Conservation (phyloP, 2,888 invertebrate species). For the Drosophila bunnanda region DNA sequence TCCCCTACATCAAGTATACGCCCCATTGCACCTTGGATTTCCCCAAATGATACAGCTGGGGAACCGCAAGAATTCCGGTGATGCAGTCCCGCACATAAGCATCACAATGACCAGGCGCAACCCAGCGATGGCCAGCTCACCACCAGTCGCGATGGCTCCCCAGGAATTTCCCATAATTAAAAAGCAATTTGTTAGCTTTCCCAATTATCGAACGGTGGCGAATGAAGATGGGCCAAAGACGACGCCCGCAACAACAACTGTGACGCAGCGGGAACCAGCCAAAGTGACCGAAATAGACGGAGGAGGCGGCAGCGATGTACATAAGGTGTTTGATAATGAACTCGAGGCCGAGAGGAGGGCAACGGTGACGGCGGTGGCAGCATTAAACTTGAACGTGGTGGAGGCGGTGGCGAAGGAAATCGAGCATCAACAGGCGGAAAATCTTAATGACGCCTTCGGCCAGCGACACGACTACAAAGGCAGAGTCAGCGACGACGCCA, state of each 20-base stretch:
- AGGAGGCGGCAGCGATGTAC: slow-evolving; percentile 44
- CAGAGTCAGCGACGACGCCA: slow-evolving; percentile 61
- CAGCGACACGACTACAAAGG: slow-evolving; percentile 55
- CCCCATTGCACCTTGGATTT: slow-evolving; percentile 14
- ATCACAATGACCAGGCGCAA: slow-evolving; percentile 31
- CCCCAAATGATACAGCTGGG: slow-evolving; percentile 46
- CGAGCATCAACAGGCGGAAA: slow-evolving; percentile 75
- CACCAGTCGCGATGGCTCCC: slow-evolving; percentile 18
- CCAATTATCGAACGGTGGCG: slow-evolving; percentile 47
- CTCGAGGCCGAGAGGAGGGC: slow-evolving; percentile 54
- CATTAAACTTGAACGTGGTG: slow-evolving; percentile 71
- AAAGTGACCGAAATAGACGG: slow-evolving; percentile 62
- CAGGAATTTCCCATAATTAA: slow-evolving; percentile 71
- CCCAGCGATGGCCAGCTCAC: slow-evolving; percentile 16
- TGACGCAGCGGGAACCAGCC: slow-evolving; percentile 64
- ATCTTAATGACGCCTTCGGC: slow-evolving; percentile 78
- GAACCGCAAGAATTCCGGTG: slow-evolving; percentile 43
- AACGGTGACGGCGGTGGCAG: slow-evolving; percentile 4
- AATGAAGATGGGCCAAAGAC: slow-evolving; percentile 30
- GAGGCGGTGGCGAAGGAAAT: slow-evolving; percentile 61
- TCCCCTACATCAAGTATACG: slow-evolving; percentile 32
- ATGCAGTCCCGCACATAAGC: slow-evolving; percentile 42
- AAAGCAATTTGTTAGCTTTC: slow-evolving; percentile 70
- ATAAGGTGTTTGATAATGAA: slow-evolving; percentile 73
- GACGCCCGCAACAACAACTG: slow-evolving; percentile 49